Conservation (phyloP, 2,888 invertebrate species). For the Platerodrilus igneus region DNA sequence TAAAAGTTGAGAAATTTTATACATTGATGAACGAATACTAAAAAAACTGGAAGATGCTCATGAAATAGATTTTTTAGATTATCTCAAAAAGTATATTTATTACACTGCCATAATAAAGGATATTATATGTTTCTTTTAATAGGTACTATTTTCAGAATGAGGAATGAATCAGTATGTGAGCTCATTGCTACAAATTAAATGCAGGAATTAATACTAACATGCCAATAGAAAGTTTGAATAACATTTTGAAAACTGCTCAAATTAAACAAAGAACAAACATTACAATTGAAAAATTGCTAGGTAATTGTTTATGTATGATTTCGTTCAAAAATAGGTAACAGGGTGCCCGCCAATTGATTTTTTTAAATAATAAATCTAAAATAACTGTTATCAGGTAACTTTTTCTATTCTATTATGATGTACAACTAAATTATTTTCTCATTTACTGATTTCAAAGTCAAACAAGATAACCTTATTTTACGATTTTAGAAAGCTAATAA, state of each 20-base stretch:
- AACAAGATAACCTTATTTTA: too few species aligned
- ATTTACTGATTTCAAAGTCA: too few species aligned
- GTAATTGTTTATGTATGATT: too few species aligned
- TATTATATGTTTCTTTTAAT: slow-evolving; percentile 11
- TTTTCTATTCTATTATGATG: too few species aligned
- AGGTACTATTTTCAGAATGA: slow-evolving; percentile 27
- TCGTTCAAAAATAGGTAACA: too few species aligned
- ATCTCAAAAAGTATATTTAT: slow-evolving; percentile 20
- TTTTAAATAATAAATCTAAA: too few species aligned
- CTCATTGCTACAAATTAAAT: slow-evolving; percentile 27
- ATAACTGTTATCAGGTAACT: too few species aligned
- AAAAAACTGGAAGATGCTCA: slow-evolving; percentile 21
- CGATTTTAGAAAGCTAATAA: too few species aligned
- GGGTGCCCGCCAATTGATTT: too few species aligned
- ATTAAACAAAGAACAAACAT: too few species aligned
- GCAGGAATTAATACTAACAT: slow-evolving; percentile 27
- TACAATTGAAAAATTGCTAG: too few species aligned
- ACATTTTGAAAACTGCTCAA: slow-evolving; percentile 27
- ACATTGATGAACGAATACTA: slow-evolving; percentile 18
- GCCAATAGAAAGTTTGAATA: slow-evolving; percentile 29
- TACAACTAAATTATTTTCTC: too few species aligned
- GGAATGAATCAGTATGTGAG: slow-evolving; percentile 26
- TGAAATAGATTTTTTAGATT: slow-evolving; percentile 25
- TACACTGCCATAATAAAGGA: neutral
- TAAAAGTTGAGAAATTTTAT: slow-evolving; percentile 20